phyloP scores from a whole-genome alignment of 2,113 vertebrate genomes.

The Amazona guildingii region DNA sequence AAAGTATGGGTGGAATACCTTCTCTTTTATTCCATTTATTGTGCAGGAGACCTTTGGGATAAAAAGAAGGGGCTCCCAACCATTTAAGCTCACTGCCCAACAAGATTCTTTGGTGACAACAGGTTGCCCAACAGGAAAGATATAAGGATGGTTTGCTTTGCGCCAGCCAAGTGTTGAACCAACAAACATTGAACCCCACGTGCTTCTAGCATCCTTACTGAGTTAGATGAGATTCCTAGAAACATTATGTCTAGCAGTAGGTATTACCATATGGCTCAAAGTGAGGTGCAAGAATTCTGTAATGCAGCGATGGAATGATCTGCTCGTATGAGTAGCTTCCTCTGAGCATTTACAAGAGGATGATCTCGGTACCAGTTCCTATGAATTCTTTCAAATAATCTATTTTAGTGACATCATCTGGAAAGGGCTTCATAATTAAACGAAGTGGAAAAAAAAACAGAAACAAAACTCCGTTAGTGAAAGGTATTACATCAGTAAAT shows the following conservation, averaged over 20 bases:
- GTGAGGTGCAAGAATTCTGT: constrained; percentile 48
- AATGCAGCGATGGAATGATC: constrained; percentile 41
- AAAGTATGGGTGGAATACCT: neutral
- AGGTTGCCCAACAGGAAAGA: neutral
- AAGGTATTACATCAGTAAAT: neutral
- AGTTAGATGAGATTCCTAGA: constrained; percentile 35
- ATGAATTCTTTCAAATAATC: neutral
- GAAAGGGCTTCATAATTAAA: neutral
- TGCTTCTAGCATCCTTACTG: constrained; percentile 40
- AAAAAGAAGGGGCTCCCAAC: neutral
- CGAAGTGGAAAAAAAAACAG: neutral
- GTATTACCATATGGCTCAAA: constrained; percentile 48
- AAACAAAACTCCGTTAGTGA: neutral
- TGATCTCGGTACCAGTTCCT: neutral
- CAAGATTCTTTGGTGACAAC: neutral
- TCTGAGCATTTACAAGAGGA: neutral
- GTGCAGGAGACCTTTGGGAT: neutral
- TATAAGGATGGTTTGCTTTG: constrained; percentile 40
- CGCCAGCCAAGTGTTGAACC: constrained; percentile 16
- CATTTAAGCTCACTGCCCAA: neutral
- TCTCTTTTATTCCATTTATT: neutral
- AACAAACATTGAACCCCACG: constrained; percentile 52
- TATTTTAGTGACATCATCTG: neutral
- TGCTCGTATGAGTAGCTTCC: neutral
- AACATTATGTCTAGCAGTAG: constrained; percentile 60